Conservation (phyloP, 2,888 invertebrate species). For the Nasonovia ribisnigri region DNA sequence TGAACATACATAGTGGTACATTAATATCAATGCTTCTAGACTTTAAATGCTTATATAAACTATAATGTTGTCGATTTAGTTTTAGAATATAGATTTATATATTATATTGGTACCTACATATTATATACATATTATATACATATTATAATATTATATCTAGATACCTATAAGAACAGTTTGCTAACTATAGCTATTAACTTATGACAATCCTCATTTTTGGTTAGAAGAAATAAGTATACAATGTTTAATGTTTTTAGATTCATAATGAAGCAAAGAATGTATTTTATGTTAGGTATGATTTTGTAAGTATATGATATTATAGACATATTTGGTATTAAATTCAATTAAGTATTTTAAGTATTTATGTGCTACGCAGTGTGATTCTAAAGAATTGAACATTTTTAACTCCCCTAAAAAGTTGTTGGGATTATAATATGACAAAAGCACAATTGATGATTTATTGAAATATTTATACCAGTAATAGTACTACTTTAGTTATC, state of each 20-base stretch:
- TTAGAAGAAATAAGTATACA: background rate
- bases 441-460: conserved; percentile 25
- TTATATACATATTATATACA: too few species aligned
- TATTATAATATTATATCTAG: too few species aligned
- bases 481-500: background rate
- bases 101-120: background rate
- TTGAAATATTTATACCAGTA: background rate
- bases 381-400: background rate
- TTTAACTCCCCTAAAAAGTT: background rate
- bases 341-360: background rate
- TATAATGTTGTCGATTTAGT: too few species aligned
- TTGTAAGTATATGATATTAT: background rate
- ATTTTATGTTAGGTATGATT: background rate
- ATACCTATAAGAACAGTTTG: background rate
- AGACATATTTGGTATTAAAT: background rate
- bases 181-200: background rate
- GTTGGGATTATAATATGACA: background rate
- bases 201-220: background rate
- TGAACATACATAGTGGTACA: too few species aligned
- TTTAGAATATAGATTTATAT: too few species aligned
- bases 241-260: background rate
- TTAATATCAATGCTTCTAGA: too few species aligned
- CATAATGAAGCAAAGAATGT: background rate
- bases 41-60: too few species aligned
- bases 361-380: background rate